A percentile compares a stretch with the other conserved stretches of the same genome.
Evolutionary conservation across 2,113 vertebrate species (phyloP).

Genomic region (Axis porcinus): DNA sequence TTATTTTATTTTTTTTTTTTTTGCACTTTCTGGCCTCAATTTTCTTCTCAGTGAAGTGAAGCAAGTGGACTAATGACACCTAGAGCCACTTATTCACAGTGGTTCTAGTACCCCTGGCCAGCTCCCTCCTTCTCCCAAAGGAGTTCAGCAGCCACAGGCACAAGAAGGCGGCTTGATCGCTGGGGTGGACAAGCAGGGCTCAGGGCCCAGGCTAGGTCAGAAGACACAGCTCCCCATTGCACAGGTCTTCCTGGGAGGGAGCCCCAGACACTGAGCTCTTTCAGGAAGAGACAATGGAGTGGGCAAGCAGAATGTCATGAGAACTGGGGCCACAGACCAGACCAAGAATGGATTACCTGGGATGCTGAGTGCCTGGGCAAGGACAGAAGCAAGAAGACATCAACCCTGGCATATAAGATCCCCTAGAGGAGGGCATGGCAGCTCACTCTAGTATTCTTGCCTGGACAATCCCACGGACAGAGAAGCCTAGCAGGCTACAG

Average conservation of each 20-base stretch:
- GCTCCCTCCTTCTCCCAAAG: background rate
- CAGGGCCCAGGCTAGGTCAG: no score
- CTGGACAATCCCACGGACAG: background rate
- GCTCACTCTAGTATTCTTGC: background rate
- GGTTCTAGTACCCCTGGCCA: background rate
- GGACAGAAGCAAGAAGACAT: background rate
- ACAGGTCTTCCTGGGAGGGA: background rate
- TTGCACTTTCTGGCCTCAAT: background rate
- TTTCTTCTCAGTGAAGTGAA: background rate
- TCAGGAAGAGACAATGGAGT: background rate
- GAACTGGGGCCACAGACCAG: background rate
- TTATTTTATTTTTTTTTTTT: background rate
- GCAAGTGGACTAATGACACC: background rate
- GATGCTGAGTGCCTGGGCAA: background rate
- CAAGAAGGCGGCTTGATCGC: background rate
- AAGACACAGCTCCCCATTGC: background rate
- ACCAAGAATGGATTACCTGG: background rate
- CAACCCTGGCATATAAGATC: background rate
- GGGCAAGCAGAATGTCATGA: no score
- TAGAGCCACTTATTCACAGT: background rate
- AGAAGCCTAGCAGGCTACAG: background rate
- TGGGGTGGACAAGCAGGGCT: no score
- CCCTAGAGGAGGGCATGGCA: background rate
- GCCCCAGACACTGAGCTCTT: background rate
- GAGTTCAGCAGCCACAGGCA: background rate